Evolutionary conservation across 2,888 invertebrate species (phyloP).

Genomic region (Synanthedon tipuliformis): DNA sequence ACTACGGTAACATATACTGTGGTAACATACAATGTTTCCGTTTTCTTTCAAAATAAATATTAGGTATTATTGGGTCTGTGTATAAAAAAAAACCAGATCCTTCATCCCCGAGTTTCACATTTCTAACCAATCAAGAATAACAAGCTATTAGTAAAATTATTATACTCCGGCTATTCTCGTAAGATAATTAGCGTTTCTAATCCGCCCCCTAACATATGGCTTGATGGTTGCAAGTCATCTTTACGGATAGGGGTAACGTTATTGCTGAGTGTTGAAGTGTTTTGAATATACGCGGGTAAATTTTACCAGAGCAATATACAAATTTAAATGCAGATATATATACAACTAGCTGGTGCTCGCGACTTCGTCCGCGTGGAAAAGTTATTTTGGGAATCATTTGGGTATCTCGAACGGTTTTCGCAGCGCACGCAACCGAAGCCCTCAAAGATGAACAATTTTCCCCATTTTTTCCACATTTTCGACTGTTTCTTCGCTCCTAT

Average conservation of each 20-base stretch:
- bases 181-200: conserved; percentile 51
- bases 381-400: too few relatives aligned
- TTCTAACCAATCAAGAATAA: conserved; percentile 24
- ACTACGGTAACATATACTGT: too few relatives aligned
- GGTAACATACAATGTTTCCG: too few relatives aligned
- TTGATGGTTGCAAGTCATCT: conserved; percentile 44
- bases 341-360: too few relatives aligned
- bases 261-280: neutral
- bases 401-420: too few relatives aligned
- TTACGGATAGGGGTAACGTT: conserved; percentile 18
- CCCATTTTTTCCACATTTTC: too few relatives aligned
- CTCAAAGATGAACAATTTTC: too few relatives aligned
- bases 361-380: too few relatives aligned
- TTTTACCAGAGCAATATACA: too few relatives aligned
- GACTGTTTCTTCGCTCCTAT: too few relatives aligned
- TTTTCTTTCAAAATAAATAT: neutral
- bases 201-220: conserved; percentile 43
- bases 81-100: neutral
- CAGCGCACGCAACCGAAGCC: too few relatives aligned
- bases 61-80: neutral
- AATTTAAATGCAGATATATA: too few relatives aligned
- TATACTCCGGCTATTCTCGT: neutral
- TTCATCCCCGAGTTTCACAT: conserved; percentile 15
- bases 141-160: conserved; percentile 33
- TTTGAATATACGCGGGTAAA: neutral